A percentile compares a stretch with the other conserved stretches of the same genome.
These are phyloP conservation scores for Tinea pellionella DNA, from an alignment of 2,888 invertebrate species.

Conservation along the genomic window DNA sequence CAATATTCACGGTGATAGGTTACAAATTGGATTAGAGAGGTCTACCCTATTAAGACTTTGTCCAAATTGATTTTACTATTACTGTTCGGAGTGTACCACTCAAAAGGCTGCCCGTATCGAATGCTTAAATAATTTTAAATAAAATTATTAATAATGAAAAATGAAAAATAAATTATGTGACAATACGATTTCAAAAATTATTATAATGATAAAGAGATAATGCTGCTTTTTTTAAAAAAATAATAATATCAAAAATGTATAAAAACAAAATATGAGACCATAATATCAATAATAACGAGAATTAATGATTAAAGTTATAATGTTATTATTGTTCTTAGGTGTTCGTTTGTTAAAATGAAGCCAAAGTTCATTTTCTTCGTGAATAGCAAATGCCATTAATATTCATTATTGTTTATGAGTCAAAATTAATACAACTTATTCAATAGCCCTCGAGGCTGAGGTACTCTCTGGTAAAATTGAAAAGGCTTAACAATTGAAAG, in stretches of 20 bases:
- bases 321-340: slow-evolving; percentile 13
- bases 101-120: neutral
- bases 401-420: slow-evolving; percentile 42
- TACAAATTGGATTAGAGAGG: slow-evolving; percentile 43
- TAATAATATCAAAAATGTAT: neutral
- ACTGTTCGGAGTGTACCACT: too few species aligned
- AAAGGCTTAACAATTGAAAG: slow-evolving; percentile 9
- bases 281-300: slow-evolving; percentile 1
- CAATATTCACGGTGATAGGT: slow-evolving; percentile 38
- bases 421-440: slow-evolving; percentile 37
- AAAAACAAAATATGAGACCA: neutral
- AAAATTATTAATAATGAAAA: neutral
- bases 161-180: neutral
- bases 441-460: slow-evolving; percentile 23
- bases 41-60: slow-evolving; percentile 28
- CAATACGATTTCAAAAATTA: too few species aligned
- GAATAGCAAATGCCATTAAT: slow-evolving; percentile 32
- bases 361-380: slow-evolving; percentile 24
- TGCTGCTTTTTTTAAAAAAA: too few species aligned
- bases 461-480: neutral
- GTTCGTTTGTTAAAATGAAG: slow-evolving; percentile 9
- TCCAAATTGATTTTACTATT: slow-evolving; percentile 31
- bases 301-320: slow-evolving; percentile 12
- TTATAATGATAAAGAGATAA: too few species aligned
- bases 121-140: neutral